Conservation (phyloP, 2,888 invertebrate genomes). For the Electrophaes corylata region DNA sequence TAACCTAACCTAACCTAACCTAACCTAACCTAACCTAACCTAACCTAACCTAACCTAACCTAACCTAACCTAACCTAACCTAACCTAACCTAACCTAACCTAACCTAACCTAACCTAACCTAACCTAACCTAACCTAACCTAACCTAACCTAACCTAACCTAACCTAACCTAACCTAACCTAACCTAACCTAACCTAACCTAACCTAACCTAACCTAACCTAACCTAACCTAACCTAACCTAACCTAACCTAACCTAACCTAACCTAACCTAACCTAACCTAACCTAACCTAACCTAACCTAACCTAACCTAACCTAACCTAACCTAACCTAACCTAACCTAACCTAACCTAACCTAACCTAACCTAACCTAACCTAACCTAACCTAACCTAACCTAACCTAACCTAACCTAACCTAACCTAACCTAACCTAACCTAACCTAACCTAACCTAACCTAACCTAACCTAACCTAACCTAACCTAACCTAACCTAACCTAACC, state of each 20-base stretch:
- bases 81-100: background rate
- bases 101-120: background rate
- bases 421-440: constrained; percentile 33
- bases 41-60: constrained; percentile 3
- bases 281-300: constrained; percentile 25
- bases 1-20: background rate
- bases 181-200: too few relatives aligned
- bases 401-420: constrained; percentile 29
- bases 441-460: constrained; percentile 36
- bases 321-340: constrained; percentile 25
- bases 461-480: constrained; percentile 34
- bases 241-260: constrained; percentile 43
- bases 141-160: background rate
- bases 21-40: background rate
- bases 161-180: constrained; percentile 24
- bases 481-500: constrained; percentile 39
- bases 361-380: constrained; percentile 19
- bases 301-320: constrained; percentile 35
- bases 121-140: background rate
- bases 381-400: constrained; percentile 26
- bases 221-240: constrained; percentile 41
- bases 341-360: constrained; percentile 20
- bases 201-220: constrained; percentile 42
- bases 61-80: constrained; percentile 1
- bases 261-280: constrained; percentile 34